These are phyloP conservation scores for Pseudopleuronectes americanus DNA, from an alignment of 2,797 vertebrate species.

Conservation along the genomic window DNA sequence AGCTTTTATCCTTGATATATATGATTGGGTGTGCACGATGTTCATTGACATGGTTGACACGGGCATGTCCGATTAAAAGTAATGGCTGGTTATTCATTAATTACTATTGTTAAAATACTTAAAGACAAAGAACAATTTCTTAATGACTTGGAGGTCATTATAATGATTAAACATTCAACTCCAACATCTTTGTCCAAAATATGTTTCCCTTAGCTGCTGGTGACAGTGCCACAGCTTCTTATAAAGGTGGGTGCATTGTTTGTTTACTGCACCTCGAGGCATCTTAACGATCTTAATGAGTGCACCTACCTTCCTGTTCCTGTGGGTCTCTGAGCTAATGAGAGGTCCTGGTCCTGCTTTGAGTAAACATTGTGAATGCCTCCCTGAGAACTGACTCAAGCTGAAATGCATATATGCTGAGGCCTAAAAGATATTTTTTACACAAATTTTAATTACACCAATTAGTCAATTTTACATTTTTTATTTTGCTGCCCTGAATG, in stretches of 20 bases:
- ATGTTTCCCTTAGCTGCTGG: conserved; percentile 16
- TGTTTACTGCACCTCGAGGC: conserved; percentile 32
- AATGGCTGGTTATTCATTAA: conserved; percentile 6
- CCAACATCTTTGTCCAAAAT: conserved; percentile 11
- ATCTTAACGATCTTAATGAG: conserved; percentile 35
- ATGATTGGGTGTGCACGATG: conserved; percentile 28
- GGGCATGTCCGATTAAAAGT: conserved; percentile 11
- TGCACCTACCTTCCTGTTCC: conserved; percentile 28
- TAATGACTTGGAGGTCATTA: background rate
- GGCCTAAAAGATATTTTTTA: background rate
- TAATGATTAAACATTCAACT: conserved; percentile 22
- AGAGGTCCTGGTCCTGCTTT: conserved; percentile 19
- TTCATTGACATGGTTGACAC: conserved; percentile 6
- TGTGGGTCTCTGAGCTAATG: conserved; percentile 37
- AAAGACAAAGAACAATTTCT: background rate
- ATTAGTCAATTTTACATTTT: background rate
- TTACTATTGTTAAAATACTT: conserved; percentile 11
- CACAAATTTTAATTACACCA: background rate
- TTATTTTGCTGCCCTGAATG: background rate
- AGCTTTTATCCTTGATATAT: conserved; percentile 30
- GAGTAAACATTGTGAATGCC: conserved; percentile 25
- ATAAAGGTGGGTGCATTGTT: conserved; percentile 3
- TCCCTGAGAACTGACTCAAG: conserved; percentile 38
- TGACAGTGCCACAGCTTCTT: conserved; percentile 5
- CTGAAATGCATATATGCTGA: conserved; percentile 9